phyloP scores from a whole-genome alignment of 2,113 vertebrate genomes.

The Xyliphius kryptos region DNA sequence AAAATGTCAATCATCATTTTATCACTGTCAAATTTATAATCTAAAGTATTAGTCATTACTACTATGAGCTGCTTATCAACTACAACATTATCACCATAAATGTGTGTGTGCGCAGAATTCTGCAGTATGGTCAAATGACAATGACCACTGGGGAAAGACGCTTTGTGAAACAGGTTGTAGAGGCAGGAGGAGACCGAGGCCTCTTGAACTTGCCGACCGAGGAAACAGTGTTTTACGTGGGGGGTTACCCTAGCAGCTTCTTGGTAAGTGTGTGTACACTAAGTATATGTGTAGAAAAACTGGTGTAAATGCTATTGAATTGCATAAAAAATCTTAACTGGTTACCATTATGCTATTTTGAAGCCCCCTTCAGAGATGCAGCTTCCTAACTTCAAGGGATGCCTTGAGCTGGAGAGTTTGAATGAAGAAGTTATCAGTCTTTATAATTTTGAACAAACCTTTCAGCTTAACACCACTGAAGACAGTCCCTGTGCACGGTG shows the following conservation, averaged over 20 bases:
- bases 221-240: slow-evolving; percentile 84
- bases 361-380: slow-evolving; percentile 73
- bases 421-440: slow-evolving; percentile 88
- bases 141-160: slow-evolving; percentile 61
- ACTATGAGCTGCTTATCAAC: too few species aligned
- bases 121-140: slow-evolving; percentile 86
- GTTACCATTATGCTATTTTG: background rate
- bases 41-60: too few species aligned
- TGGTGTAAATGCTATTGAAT: too few species aligned
- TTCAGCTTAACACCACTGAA: slow-evolving; percentile 67
- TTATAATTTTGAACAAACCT: slow-evolving; percentile 83
- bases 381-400: slow-evolving; percentile 76
- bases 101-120: slow-evolving; percentile 64
- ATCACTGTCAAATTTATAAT: too few species aligned
- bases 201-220: slow-evolving; percentile 72
- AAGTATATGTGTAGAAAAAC: too few species aligned
- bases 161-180: slow-evolving; percentile 61
- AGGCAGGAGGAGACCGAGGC: slow-evolving; percentile 70
- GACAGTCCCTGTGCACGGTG: slow-evolving; percentile 83
- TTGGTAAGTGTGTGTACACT: too few species aligned
- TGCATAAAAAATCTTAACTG: too few species aligned
- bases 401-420: slow-evolving; percentile 81
- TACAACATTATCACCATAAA: background rate
- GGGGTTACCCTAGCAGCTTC: slow-evolving; percentile 81
- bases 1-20: too few species aligned